Evolutionary conservation across 2,113 vertebrate genomes (phyloP).

Genomic region (Phylloscopus trochilus): DNA sequence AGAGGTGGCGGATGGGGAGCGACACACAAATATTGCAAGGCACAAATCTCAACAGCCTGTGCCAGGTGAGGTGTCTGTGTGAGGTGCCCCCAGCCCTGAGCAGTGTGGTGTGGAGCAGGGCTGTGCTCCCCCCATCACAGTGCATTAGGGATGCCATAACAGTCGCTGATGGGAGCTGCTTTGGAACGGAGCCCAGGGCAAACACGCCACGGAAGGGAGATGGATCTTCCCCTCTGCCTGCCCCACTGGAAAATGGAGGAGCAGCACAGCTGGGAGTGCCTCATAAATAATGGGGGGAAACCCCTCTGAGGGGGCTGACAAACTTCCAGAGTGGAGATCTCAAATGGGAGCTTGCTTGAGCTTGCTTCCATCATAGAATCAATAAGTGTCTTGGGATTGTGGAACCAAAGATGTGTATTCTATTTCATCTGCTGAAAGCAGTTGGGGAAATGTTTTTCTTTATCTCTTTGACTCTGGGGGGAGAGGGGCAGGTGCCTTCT

Average conservation of each 20-base stretch:
- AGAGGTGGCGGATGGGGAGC: accelerated
- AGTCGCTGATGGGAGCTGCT: slow-evolving; percentile 37
- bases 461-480: too few relatives aligned
- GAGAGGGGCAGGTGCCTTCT: too few relatives aligned
- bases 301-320: accelerated
- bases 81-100: not conserved
- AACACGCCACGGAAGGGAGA: slow-evolving; percentile 37
- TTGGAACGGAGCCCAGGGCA: slow-evolving; percentile 29
- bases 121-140: not conserved
- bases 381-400: too few relatives aligned
- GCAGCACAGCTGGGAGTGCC: not conserved
- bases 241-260: not conserved
- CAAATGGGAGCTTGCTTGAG: not conserved
- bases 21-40: not conserved
- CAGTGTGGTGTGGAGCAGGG: slow-evolving; percentile 26
- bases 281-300: not conserved
- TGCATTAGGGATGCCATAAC: slow-evolving; percentile 13
- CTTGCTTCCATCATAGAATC: not conserved
- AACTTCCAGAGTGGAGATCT: not conserved
- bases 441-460: too few relatives aligned
- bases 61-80: not conserved
- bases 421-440: too few relatives aligned
- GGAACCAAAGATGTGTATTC: too few relatives aligned
- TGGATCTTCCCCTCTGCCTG: not conserved
- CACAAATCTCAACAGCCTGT: slow-evolving; percentile 23